Percentiles rank a stretch among this genome's conserved stretches.
Evolutionary conservation across 2,113 vertebrate species (phyloP).

Genomic region (Onychorhynchus coronatus): DNA sequence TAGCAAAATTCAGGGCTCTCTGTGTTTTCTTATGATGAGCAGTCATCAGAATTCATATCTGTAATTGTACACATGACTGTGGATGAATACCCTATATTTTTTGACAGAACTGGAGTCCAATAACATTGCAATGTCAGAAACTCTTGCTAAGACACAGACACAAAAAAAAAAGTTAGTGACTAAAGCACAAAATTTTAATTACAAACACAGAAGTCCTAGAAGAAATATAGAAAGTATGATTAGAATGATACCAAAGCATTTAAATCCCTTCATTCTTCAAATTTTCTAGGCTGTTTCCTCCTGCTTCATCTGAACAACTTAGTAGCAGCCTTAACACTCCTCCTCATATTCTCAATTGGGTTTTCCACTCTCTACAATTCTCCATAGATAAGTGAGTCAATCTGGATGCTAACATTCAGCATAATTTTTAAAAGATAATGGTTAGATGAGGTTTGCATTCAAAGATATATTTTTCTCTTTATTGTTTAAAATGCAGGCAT

Average conservation of each 20-base stretch:
- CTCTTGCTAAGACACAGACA: not conserved
- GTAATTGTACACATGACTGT: not conserved
- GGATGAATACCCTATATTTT: not conserved
- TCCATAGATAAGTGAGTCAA: not conserved
- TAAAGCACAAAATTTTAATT: not conserved
- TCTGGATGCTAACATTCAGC: not conserved
- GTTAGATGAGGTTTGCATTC: not conserved
- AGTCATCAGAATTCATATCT: not conserved
- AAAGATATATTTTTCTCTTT: not conserved
- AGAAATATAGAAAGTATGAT: not conserved
- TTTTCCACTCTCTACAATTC: not conserved
- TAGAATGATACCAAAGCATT: not conserved
- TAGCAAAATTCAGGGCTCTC: not conserved
- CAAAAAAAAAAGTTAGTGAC: too few species aligned
- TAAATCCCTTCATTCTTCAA: not conserved
- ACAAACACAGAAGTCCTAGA: not conserved
- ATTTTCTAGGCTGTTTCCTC: not conserved
- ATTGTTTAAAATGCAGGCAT: not conserved
- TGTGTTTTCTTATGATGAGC: not conserved
- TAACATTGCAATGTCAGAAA: not conserved
- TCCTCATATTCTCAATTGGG: not conserved
- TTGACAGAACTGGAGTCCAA: not conserved
- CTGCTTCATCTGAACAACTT: not conserved
- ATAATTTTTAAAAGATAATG: not conserved
- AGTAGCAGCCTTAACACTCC: not conserved